Evolutionary conservation across 2,797 vertebrate species (phyloP).

Genomic region (Hoplostethus mediterraneus): DNA sequence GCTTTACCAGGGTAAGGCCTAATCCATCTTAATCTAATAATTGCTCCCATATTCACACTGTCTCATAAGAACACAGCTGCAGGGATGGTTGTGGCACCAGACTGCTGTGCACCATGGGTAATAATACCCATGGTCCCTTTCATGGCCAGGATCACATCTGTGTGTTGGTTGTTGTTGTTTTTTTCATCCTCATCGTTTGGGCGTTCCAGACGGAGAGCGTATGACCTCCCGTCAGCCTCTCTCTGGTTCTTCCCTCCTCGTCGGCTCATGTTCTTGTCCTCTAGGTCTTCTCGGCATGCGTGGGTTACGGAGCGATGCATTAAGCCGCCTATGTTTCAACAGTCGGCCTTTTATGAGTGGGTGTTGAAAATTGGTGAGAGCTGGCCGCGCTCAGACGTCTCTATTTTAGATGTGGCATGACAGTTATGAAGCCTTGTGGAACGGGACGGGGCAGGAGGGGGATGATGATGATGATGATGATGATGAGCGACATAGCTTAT

Average conservation of each 20-base stretch:
- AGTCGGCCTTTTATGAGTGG: slow-evolving; percentile 76
- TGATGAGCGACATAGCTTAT: slow-evolving; percentile 56
- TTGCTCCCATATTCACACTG: slow-evolving; percentile 68
- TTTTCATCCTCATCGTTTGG: slow-evolving; percentile 35
- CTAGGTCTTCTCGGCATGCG: slow-evolving; percentile 2
- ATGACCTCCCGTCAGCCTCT: slow-evolving; percentile 34
- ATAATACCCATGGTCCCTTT: slow-evolving; percentile 57
- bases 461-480: slow-evolving; percentile 43
- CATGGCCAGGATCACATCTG: slow-evolving; percentile 45
- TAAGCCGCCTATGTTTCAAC: slow-evolving; percentile 73
- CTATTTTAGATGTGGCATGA: slow-evolving; percentile 73
- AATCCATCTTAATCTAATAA: slow-evolving; percentile 79
- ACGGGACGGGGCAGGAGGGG: slow-evolving; percentile 49
- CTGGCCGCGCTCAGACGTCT: slow-evolving; percentile 69
- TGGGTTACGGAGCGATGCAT: slow-evolving; percentile 47
- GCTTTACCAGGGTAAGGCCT: slow-evolving; percentile 65
- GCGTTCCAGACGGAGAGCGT: slow-evolving; percentile 45
- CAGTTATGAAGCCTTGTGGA: slow-evolving; percentile 72
- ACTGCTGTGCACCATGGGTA: slow-evolving; percentile 60
- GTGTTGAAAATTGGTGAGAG: slow-evolving; percentile 76
- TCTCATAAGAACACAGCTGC: slow-evolving; percentile 67
- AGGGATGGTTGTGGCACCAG: slow-evolving; percentile 58
- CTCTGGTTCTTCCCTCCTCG: neutral
- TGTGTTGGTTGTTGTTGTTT: slow-evolving; percentile 3
- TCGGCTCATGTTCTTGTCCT: slow-evolving; percentile 38